Conservation (phyloP, 1,140 invertebrate species). For the Pachypeltis micranthus region DNA sequence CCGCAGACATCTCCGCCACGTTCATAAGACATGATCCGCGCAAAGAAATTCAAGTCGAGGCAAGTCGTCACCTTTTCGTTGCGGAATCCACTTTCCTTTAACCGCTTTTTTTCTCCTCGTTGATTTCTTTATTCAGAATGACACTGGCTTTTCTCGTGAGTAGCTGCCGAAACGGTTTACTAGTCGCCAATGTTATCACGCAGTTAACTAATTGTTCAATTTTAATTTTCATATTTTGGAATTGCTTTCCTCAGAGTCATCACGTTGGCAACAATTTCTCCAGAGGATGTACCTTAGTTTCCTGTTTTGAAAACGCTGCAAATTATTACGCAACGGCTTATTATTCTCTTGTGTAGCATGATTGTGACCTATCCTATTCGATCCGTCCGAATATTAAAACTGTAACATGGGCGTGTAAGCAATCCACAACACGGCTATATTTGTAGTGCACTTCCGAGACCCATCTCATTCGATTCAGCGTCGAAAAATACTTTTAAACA, state of each 20-base stretch:
- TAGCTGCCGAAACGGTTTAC: background rate
- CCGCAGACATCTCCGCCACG: constrained; percentile 3
- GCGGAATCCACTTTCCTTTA: background rate
- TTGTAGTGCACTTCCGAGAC: no score
- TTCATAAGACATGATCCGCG: constrained; percentile 7
- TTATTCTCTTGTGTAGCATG: no score
- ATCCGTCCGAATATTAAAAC: no score
- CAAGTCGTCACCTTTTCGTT: background rate
- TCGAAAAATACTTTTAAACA: no score
- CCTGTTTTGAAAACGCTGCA: background rate
- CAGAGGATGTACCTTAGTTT: background rate
- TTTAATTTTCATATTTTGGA: background rate
- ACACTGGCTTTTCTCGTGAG: background rate
- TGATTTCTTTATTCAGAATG: background rate
- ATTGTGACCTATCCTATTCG: no score
- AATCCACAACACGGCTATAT: no score
- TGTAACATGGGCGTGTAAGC: no score
- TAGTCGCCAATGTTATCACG: background rate
- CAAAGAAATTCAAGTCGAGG: constrained; percentile 11
- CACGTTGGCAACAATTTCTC: background rate
- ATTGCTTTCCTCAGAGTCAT: background rate
- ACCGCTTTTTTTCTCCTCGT: background rate
- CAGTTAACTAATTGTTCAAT: background rate
- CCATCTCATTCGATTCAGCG: no score
- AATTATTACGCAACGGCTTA: no score